These are phyloP conservation scores for Andrena cerasifolii DNA, from an alignment of 1,140 invertebrate species.

Conservation along the genomic window DNA sequence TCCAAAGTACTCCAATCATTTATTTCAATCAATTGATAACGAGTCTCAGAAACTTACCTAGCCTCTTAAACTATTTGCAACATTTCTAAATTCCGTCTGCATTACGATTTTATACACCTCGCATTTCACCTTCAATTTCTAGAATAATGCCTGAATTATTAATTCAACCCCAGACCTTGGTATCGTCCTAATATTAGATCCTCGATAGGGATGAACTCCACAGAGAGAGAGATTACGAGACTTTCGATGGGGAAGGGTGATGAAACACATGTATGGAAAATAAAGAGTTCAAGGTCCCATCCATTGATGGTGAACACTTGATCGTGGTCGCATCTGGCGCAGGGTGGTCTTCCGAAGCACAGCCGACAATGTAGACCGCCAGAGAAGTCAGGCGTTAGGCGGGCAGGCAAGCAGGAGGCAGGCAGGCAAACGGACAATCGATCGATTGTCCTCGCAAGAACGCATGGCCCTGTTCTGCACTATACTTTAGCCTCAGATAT, in stretches of 20 bases:
- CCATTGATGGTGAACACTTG: conserved; percentile 24
- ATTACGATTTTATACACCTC: too few relatives aligned
- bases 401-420: conserved; percentile 34
- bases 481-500: conserved; percentile 58
- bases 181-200: too few relatives aligned
- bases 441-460: conserved; percentile 68
- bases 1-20: too few relatives aligned
- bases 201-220: neutral
- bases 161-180: too few relatives aligned
- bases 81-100: too few relatives aligned
- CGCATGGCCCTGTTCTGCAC: conserved; percentile 64
- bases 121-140: too few relatives aligned
- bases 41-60: too few relatives aligned
- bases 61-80: too few relatives aligned
- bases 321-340: conserved; percentile 33
- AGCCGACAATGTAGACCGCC: conserved; percentile 43
- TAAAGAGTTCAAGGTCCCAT: conserved; percentile 49
- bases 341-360: conserved; percentile 31
- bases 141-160: too few relatives aligned
- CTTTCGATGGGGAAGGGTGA: neutral
- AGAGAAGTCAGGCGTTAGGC: conserved; percentile 54
- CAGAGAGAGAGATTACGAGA: too few relatives aligned
- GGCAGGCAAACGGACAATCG: conserved; percentile 61
- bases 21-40: too few relatives aligned
- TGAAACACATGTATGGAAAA: conserved; percentile 16